These are phyloP conservation scores for Halictus quadricinctus DNA, from an alignment of 2,888 invertebrate species.

Conservation along the genomic window DNA sequence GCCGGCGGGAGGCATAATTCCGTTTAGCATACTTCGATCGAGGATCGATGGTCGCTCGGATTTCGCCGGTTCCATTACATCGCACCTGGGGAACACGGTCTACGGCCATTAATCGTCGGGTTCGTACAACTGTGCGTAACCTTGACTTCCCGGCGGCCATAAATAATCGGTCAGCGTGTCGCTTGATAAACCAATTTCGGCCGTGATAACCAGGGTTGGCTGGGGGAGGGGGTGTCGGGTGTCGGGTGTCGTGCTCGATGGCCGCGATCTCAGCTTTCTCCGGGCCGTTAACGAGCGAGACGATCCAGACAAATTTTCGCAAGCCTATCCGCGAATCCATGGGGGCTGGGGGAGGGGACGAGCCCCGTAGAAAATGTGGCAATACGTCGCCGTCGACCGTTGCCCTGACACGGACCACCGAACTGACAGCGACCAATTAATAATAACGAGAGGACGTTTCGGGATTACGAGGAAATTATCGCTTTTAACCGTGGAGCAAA, in stretches of 20 bases:
- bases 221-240: not conserved
- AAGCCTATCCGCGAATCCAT: not conserved
- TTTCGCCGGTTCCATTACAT: constrained; percentile 14
- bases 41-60: not conserved
- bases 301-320: constrained; percentile 56
- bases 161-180: constrained; percentile 58
- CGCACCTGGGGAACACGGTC: not conserved
- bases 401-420: constrained; percentile 57
- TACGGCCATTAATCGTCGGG: constrained; percentile 31
- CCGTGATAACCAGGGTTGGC: constrained; percentile 27
- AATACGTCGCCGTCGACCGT: constrained; percentile 27
- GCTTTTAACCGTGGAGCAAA: constrained; percentile 70
- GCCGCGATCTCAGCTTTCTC: constrained; percentile 45
- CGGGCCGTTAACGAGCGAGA: constrained; percentile 50
- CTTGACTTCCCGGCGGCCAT: constrained; percentile 44
- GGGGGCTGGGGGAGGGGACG: not conserved
- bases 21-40: not conserved
- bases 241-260: constrained; percentile 13
- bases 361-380: constrained; percentile 51
- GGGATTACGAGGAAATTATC: constrained; percentile 78
- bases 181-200: constrained; percentile 54
- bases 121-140: constrained; percentile 31
- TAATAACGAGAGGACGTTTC: constrained; percentile 77
- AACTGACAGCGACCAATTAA: constrained; percentile 74
- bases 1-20: not conserved